phyloP scores from a whole-genome alignment of 2,113 vertebrate species.

The Glaucidium brasilianum region DNA sequence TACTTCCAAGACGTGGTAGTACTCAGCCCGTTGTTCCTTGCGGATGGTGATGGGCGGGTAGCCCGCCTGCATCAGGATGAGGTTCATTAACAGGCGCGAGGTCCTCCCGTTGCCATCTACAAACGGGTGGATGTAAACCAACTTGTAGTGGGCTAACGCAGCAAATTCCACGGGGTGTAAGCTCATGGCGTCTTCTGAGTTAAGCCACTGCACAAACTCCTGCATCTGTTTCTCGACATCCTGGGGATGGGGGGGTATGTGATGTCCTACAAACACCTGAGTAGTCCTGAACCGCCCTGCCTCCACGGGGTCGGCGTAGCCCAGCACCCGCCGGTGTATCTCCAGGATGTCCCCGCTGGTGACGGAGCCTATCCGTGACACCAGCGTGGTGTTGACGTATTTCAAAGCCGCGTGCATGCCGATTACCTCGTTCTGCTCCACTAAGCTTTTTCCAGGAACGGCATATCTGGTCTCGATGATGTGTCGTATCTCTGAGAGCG shows the following conservation, averaged over 20 bases:
- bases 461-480: slow-evolving; percentile 95
- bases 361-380: slow-evolving; percentile 83
- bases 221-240: slow-evolving; percentile 90
- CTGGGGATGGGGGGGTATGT: slow-evolving; percentile 89
- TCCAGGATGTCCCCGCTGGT: slow-evolving; percentile 83
- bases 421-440: slow-evolving; percentile 95
- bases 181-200: slow-evolving; percentile 88
- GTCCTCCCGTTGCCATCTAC: slow-evolving; percentile 93
- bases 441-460: slow-evolving; percentile 90
- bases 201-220: slow-evolving; percentile 94
- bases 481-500: slow-evolving; percentile 92
- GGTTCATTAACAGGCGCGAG: slow-evolving; percentile 93
- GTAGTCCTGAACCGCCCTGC: slow-evolving; percentile 85
- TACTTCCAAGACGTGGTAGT: slow-evolving; percentile 86
- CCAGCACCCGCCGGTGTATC: slow-evolving; percentile 91
- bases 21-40: slow-evolving; percentile 93
- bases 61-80: slow-evolving; percentile 92
- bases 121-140: slow-evolving; percentile 96
- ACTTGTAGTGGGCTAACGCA: slow-evolving; percentile 92
- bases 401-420: slow-evolving; percentile 93
- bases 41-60: slow-evolving; percentile 94
- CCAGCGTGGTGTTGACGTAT: slow-evolving; percentile 89
- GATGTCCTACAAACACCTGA: slow-evolving; percentile 95
- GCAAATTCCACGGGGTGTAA: slow-evolving; percentile 95
- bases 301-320: slow-evolving; percentile 92